Base-by-base conservation (phyloP, 37 sponge, comb jelly and placozoan species). In the Cliona cf. orientalis region DNA sequence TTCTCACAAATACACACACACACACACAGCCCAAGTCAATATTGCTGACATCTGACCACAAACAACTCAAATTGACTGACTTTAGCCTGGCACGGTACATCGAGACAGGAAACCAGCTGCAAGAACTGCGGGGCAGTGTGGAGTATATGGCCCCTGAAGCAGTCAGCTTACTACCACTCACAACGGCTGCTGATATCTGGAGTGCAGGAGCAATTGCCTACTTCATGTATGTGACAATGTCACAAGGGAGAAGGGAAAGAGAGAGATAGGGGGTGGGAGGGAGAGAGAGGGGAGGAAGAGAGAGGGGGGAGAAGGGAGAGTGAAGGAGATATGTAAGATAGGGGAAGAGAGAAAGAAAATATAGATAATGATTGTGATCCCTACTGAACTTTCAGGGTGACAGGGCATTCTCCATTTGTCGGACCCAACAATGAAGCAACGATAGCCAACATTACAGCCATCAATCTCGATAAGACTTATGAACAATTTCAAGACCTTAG, bases 131-230 rank as follows among this genome's bases (percentile, higher is more conserved):
- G 19, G 36, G 33, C 22, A 58, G 64, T 29, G 55, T 63, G 38
- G 83, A 82, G 46, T 82, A 73, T 32, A 59, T 82, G 56, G 79
- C 90, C 17, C 90, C 90, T n/a, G 90, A 89, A 36, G 79, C 61
- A n/a, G 73, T 89, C 25, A 60, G 21, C 46, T 55, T 78, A 22
- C 64, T 79, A 42, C 84, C 90, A 49, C 56, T 89, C 38, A 83
- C 84, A 5, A 46, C 73, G 57, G 79, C 80, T 31, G 79, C 90
- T 37, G 90, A 89, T 43, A 79, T 89, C 28, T 89, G 90, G 90
- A 89, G 84, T 63, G 62, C 76, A 21, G 84, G 84, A 11, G 68
- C 42, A 21, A 28, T 78, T 25, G 57, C 66, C 0, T 74, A 68
- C 28, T 53, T 73, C 70, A 81, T 87, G 81, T 81, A 29, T 75